Evolutionary conservation across 2,888 invertebrate genomes (phyloP).

Genomic region (Drosophila lacicola): DNA sequence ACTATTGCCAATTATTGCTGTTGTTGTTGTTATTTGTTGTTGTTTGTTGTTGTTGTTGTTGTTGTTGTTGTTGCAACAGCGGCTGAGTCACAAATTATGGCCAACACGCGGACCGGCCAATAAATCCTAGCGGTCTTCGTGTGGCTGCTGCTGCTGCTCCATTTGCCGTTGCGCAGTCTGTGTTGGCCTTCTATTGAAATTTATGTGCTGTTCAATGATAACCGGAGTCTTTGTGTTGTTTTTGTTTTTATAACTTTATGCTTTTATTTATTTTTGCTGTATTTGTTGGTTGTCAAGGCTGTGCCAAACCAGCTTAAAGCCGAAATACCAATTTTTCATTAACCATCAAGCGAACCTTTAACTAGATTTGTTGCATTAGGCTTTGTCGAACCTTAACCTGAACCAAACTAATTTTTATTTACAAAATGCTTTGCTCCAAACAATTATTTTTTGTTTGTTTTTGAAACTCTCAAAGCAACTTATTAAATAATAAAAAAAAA

Average conservation of each 20-base stretch:
- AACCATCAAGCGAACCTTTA: neutral
- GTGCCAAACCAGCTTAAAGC: constrained; percentile 7
- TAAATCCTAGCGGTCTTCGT: constrained; percentile 52
- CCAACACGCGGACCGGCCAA: constrained; percentile 38
- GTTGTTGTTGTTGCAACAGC: constrained; percentile 10
- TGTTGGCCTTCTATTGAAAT: constrained; percentile 40
- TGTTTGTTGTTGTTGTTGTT: neutral
- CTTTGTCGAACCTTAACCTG: too few relatives aligned
- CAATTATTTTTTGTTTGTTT: too few relatives aligned
- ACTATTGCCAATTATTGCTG: constrained; percentile 43
- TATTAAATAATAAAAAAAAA: too few relatives aligned
- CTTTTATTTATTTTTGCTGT: neutral
- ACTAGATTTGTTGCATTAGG: too few relatives aligned
- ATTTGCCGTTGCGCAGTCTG: constrained; percentile 10
- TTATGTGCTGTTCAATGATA: constrained; percentile 49
- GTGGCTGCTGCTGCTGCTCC: constrained; percentile 13
- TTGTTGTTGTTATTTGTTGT: constrained; percentile 5
- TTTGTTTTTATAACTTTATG: neutral
- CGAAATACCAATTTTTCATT: constrained; percentile 1
- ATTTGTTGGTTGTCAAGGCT: neutral
- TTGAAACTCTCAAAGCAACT: too few relatives aligned
- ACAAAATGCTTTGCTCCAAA: too few relatives aligned
- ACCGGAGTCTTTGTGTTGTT: constrained; percentile 11
- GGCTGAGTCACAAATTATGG: constrained; percentile 36
- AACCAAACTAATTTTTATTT: too few relatives aligned